A percentile compares a stretch with the other conserved stretches of the same genome.
These are phyloP conservation scores for Leucopsar rothschildi DNA, from an alignment of 2,113 vertebrate genomes.

Conservation along the genomic window DNA sequence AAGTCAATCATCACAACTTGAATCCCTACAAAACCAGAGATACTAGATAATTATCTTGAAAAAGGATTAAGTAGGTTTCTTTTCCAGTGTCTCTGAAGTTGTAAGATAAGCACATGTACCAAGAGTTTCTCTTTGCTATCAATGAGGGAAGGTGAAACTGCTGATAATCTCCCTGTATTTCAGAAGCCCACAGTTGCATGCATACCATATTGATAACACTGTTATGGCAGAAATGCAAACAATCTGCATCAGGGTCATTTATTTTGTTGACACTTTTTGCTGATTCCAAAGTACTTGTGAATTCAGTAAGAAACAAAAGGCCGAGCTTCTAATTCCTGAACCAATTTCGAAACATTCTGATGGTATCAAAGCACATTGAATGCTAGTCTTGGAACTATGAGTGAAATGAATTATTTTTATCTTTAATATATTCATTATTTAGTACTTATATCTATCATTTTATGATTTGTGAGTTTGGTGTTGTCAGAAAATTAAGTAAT, in stretches of 20 bases:
- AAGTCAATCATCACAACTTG: background rate
- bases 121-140: background rate
- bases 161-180: background rate
- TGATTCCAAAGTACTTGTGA: background rate
- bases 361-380: conserved; percentile 25
- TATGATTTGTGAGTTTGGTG: background rate
- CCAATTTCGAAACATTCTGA: conserved; percentile 14
- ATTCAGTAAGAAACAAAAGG: background rate
- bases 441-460: background rate
- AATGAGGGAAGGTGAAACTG: background rate
- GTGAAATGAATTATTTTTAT: background rate
- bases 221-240: background rate
- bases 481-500: conserved; percentile 26
- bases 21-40: background rate
- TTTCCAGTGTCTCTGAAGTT: background rate
- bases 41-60: background rate
- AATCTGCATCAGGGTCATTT: background rate
- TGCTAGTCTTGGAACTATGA: background rate
- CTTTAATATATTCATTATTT: conserved; percentile 5
- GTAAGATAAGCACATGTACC: background rate
- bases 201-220: background rate
- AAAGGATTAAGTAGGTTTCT: background rate
- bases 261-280: conserved; percentile 10
- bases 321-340: background rate
- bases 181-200: background rate